phyloP scores from a whole-genome alignment of 2,888 invertebrate species.

The Heteromyza rotundicornis region DNA sequence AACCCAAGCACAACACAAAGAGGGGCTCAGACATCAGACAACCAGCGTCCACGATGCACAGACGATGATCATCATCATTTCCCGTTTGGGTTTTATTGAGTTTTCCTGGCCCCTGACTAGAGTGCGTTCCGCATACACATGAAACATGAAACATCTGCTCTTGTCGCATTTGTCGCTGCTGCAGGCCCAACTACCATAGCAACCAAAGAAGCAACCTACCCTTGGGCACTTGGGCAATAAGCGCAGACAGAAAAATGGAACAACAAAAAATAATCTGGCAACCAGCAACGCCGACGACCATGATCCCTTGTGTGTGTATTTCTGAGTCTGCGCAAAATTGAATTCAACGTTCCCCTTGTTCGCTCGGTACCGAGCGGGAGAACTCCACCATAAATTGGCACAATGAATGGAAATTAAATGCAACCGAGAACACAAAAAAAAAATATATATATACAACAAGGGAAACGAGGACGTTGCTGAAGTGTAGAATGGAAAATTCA shows the following conservation, averaged over 20 bases:
- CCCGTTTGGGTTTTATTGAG: conserved; percentile 5
- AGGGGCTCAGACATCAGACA: background rate
- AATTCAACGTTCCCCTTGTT: background rate
- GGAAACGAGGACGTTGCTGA: background rate
- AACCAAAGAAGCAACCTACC: no score
- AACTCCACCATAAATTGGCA: conserved; percentile 7
- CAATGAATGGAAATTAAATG: conserved; percentile 16
- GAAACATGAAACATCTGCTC: background rate
- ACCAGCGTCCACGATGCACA: background rate
- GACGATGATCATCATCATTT: background rate
- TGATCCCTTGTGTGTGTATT: background rate
- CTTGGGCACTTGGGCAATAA: no score
- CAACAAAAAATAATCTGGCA: no score
- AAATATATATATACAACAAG: no score
- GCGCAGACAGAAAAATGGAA: no score
- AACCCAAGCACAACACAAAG: no score
- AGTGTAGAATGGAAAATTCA: conserved; percentile 6
- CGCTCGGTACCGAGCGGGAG: background rate
- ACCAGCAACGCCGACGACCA: background rate
- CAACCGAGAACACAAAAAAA: no score
- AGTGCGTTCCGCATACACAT: no score
- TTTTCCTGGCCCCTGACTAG: background rate
- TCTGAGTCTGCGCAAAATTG: background rate
- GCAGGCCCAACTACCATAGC: no score
- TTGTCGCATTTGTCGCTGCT: background rate